phyloP scores from a whole-genome alignment of 2,113 vertebrate genomes.

The Hoplias malabaricus region DNA sequence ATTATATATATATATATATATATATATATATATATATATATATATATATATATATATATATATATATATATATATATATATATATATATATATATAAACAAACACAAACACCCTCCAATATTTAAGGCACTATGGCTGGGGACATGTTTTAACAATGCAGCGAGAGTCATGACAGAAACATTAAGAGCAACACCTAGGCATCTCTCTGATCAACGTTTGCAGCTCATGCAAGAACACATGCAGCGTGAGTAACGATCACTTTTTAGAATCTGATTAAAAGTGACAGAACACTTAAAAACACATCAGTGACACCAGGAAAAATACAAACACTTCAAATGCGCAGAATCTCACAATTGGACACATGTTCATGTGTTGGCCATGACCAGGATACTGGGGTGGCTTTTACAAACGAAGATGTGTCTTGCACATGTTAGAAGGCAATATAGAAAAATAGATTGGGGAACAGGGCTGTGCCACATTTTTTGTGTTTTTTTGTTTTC shows the following conservation, averaged over 20 bases:
- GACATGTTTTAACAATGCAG: constrained; percentile 95
- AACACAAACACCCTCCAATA: constrained; percentile 99
- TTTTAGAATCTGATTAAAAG: constrained; percentile 78
- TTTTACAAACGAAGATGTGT: constrained; percentile 97
- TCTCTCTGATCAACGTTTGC: constrained; percentile 78
- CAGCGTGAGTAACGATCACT: constrained; percentile 91
- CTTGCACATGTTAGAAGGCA: constrained; percentile 99
- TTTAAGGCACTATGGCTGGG: constrained; percentile 99
- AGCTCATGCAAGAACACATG: constrained; percentile 99
- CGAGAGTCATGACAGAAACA: constrained; percentile 92
- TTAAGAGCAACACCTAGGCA: constrained; percentile 93
- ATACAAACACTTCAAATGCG: constrained; percentile 86
- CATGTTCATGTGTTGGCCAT: constrained; percentile 91
- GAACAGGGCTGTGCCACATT: constrained; percentile 65
- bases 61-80: constrained; percentile 58
- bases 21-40: constrained; percentile 86
- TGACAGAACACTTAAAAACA: constrained; percentile 89
- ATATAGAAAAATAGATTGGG: constrained; percentile 97
- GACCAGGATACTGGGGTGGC: constrained; percentile 92
- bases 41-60: constrained; percentile 54
- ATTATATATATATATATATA: constrained; percentile 44
- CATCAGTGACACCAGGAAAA: constrained; percentile 81
- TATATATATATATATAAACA: constrained; percentile 88
- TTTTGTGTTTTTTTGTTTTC: constrained; percentile 52
- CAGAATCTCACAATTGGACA: constrained; percentile 85